phyloP scores from a whole-genome alignment of 1,140 invertebrate species.

The Aphis gossypii region DNA sequence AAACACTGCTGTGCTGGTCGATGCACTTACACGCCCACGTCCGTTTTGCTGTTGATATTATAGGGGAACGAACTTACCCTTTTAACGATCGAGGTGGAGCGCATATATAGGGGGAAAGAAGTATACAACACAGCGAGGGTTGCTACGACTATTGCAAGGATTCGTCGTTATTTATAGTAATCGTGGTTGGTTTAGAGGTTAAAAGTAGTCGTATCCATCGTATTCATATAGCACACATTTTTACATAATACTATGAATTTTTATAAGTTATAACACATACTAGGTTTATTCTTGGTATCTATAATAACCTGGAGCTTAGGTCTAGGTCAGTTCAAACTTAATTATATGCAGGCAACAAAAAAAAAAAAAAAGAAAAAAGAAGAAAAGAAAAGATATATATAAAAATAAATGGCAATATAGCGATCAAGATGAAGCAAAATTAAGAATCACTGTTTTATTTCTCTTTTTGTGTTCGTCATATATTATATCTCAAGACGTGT shows the following conservation, averaged over 20 bases:
- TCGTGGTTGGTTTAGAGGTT: conserved; percentile 18
- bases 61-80: conserved; percentile 39
- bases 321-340: conserved; percentile 9
- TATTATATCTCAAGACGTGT: not conserved
- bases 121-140: not conserved
- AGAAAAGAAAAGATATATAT: not conserved
- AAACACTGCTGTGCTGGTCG: not conserved
- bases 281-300: not conserved
- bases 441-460: not conserved
- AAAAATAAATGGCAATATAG: not conserved
- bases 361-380: not conserved
- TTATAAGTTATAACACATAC: not conserved
- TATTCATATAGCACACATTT: not conserved
- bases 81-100: conserved; percentile 40
- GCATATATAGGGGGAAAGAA: not conserved
- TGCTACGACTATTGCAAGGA: not conserved
- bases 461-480: not conserved
- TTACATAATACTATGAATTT: not conserved
- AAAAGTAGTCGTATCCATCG: not conserved
- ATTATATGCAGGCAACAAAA: not conserved
- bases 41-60: not conserved
- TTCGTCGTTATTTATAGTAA: conserved; percentile 33
- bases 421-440: not conserved
- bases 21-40: conserved; percentile 33
- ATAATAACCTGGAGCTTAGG: not conserved